Evolutionary conservation across 1,140 invertebrate genomes (phyloP), one percentile per base, ranked within the genome.

Genomic region (Drosophila navojoa): DNA sequence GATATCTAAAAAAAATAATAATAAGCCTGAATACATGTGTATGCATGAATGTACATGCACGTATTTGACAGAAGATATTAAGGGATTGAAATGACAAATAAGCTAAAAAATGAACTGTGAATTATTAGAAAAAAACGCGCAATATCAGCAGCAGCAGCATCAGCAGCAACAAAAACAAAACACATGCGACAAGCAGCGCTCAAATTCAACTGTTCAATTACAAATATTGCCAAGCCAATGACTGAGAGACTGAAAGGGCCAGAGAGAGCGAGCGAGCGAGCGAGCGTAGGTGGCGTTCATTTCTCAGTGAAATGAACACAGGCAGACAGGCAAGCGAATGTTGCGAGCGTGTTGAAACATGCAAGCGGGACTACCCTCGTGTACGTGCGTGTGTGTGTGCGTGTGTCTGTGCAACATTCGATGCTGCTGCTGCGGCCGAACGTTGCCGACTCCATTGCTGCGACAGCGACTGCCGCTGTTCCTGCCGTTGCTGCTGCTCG

Each of bases 261-360:
- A 13, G 69, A 29, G 15, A 49, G 52, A 29, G 38, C 9, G 54
- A 35, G 16, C 38, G 53, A 19, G 53, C 16, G 22, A 19, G 27
- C 11, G 27, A 38, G 49, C 59, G 70, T 72, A 72, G 70, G 63
- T 32, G 70, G 55, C 22, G 70, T 67, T 71, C 62, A 72, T 67
- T 67, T 44, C 7, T 38, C 19, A 11, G 35, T 38, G 4, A 64
- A 67, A 72, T 59, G 70, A 72, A 71, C 59, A 38, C 47, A 29
- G 35, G 5, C 13, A 19, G 11, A 38, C 47, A 29, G 35, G 5
- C 13, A 19, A n/a, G 3, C 53, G 16, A 68, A 73, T 72, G 70
- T 72, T 72, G 70, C 71, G 64, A 61, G 19, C 71, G 16, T 61
- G 71, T 69, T 38, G 42, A 16, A 61, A 44, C 71, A 73, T 69